A percentile compares a stretch with the other conserved stretches of the same genome.
These are phyloP conservation scores for Tenthredo scrophulariae DNA, from an alignment of 2,888 invertebrate species.

Conservation along the genomic window DNA sequence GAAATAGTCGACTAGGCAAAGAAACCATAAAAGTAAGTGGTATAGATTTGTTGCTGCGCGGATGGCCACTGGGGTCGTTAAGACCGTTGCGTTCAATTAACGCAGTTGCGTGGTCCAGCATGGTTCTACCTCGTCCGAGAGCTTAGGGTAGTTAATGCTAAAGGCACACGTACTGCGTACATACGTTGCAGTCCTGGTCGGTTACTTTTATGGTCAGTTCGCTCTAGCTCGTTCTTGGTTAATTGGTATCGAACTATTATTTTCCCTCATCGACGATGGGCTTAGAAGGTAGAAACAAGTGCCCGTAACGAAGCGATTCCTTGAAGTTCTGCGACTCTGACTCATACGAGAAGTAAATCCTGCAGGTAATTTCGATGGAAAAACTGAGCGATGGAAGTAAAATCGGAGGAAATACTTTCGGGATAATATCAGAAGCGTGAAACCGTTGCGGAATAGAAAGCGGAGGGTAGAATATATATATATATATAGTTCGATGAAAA, in stretches of 20 bases:
- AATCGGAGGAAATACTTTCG: constrained; percentile 42
- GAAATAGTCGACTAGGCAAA: constrained; percentile 69
- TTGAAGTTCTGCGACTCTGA: constrained; percentile 11
- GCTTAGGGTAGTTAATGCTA: constrained; percentile 75
- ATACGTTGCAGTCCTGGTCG: constrained; percentile 70
- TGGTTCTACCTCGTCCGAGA: constrained; percentile 61
- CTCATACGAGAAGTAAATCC: not conserved
- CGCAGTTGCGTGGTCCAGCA: constrained; percentile 68
- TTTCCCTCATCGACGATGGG: constrained; percentile 73
- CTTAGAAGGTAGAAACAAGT: constrained; percentile 61
- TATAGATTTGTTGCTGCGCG: constrained; percentile 74
- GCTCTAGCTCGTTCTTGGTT: constrained; percentile 71
- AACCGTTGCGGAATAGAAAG: not conserved
- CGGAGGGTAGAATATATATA: constrained; percentile 62
- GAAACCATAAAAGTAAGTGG: constrained; percentile 77
- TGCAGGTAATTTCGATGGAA: not conserved
- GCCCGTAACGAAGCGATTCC: constrained; percentile 52
- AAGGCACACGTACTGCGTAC: constrained; percentile 75
- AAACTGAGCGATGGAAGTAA: not conserved
- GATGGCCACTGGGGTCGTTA: constrained; percentile 68
- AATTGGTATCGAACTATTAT: constrained; percentile 78
- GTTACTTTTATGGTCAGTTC: constrained; percentile 75
- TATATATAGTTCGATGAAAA: constrained; percentile 66
- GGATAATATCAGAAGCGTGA: constrained; percentile 27
- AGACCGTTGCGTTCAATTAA: constrained; percentile 78